Conservation (phyloP, 2,113 vertebrate species). For the Gobiocypris rarus region DNA sequence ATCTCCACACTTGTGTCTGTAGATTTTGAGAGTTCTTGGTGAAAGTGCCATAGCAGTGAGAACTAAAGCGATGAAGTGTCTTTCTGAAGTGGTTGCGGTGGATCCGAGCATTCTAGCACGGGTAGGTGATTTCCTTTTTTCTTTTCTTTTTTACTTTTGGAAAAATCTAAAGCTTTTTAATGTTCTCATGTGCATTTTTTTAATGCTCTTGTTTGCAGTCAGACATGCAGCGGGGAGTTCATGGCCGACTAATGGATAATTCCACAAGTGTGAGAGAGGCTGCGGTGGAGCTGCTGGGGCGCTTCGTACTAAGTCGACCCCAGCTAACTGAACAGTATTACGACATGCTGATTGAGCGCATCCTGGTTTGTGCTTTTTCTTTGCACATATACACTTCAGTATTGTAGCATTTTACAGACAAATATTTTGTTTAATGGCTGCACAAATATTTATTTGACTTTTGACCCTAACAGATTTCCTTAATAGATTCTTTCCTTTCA, state of each 20-base stretch:
- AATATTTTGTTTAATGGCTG: neutral
- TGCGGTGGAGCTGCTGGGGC: slow-evolving; percentile 93
- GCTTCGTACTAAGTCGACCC: slow-evolving; percentile 95
- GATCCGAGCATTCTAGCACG: slow-evolving; percentile 98
- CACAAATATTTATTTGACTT: neutral
- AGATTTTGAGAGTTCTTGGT: slow-evolving; percentile 98
- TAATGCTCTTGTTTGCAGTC: slow-evolving; percentile 71
- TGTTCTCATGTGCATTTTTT: neutral
- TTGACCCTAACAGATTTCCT: neutral
- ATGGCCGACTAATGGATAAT: slow-evolving; percentile 98
- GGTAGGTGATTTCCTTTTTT: slow-evolving; percentile 77
- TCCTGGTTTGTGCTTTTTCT: slow-evolving; percentile 48
- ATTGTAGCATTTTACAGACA: neutral
- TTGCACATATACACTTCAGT: neutral
- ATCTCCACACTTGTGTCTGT: neutral
- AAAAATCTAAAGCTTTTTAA: neutral
- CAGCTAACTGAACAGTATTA: slow-evolving; percentile 99
- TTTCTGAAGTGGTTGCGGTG: slow-evolving; percentile 98
- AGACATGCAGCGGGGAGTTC: slow-evolving; percentile 98
- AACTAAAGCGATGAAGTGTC: slow-evolving; percentile 99
- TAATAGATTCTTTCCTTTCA: neutral
- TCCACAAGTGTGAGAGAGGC: slow-evolving; percentile 98
- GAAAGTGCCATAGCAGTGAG: slow-evolving; percentile 99
- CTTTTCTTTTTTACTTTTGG: no score
- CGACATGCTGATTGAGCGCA: slow-evolving; percentile 93